Evolutionary conservation across 2,797 vertebrate genomes (phyloP), one percentile per base, ranked within the genome.

Genomic region (Lepilemur septentrionalis): DNA sequence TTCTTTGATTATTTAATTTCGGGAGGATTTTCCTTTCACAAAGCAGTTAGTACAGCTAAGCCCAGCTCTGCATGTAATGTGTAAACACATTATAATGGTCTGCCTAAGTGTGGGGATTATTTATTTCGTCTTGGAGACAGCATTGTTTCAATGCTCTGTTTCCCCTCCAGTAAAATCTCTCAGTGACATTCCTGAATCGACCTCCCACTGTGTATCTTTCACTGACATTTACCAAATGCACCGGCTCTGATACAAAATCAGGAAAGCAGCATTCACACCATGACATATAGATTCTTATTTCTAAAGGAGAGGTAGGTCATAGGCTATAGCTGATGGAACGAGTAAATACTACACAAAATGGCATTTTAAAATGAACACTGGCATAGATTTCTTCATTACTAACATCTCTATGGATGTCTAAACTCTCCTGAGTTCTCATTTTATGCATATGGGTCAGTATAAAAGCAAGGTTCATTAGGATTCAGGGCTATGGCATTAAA

Each of bases 1-100:
- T 97, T 97, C 96, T 98, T 96, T 97, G 95, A 98, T 97, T 98
- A 96, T 98, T 98, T 98, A 96, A 98, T 98, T 98, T 98, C 85
- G 97, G 63, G 52, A 97, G 90, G 85, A 94, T 97, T 98, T 98
- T 98, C 63, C 92, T 98, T 97, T 96, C 90, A 95, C 89, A 73
- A 95, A 52, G 72, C 61, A 84, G 79, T 98, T 97, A 96, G 84
- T 82, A 93, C 85, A 97, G 89, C 89, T 97, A 97, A 98, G 82
- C 55, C 57, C 84, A 41, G 35, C 94, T 98, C 97, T 92, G 75
- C 65, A 28, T 84, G 91, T 69, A 93, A 96, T 79, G 92, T 38
- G 95, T 93, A 97, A 98, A 97, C 63, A 97, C 52, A 95, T 93
- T 83, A 92, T 32, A 95, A 95, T 72, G 55, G 43, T 52, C 90